Evolutionary conservation across 2,797 vertebrate genomes (phyloP), one percentile per base, ranked within the genome.

Genomic region (Sternotherus odoratus): DNA sequence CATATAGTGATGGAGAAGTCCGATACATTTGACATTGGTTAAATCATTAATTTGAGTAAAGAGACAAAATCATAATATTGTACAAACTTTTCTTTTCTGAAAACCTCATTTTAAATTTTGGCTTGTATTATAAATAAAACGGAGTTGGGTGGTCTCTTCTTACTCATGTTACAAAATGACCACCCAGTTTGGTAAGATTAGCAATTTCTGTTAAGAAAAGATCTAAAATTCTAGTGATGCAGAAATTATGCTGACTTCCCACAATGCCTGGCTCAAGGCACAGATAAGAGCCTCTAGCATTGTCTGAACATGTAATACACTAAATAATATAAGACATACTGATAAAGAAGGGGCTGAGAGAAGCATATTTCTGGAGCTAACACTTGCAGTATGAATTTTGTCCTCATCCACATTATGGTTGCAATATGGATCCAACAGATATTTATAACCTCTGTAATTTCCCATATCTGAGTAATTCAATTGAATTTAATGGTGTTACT

Each of bases 1-100:
- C 60, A 9, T 63, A 63, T 86, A 89, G 85, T 89, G 72, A 39
- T 50, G 39, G 50, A 43, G 11, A n/a, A 23, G 82, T 83, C 10
- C 24, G 78, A 79, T 78, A 87, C 28, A 93, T 89, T 81, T 95
- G 50, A 78, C 46, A 72, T 21, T 26, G 28, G 36, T 82, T 83
- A 28, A 30, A 9, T 77, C 79, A 9, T 92, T 72, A 87, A 93
- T 94, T 19, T 51, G 33, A 95, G 83, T 15, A n/a, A 15, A 93
- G 88, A 82, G 50, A 30, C 28, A 24, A 24, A 74, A 82, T 17
- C 6, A 43, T 82, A 51, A 90, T 75, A 28, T 17, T 63, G 1
- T 0, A 15, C 77, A 8, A n/a, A 2, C 48, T 77, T 78, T 90
- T 90, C 0, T 85, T 88, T 81, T 60, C 33, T 74, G 36, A 69